Evolutionary conservation across 2,797 vertebrate genomes (phyloP), one percentile per base, ranked within the genome.

Genomic region (Capromys pilorides): DNA sequence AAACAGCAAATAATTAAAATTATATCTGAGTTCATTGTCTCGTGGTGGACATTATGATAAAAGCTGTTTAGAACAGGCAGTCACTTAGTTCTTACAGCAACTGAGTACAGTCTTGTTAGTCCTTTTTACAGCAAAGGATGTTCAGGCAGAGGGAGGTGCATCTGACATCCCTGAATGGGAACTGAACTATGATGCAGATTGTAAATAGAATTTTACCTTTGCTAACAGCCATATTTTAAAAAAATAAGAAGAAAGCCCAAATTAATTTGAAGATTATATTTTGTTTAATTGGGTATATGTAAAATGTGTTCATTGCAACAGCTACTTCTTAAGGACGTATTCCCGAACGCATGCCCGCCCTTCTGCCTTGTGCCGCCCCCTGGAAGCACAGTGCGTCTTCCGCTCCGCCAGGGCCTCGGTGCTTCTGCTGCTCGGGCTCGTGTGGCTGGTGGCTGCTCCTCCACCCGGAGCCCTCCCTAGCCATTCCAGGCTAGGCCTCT

Each of bases 241-340:
- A 92, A 90, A 89, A 67, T 69, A 33, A 92, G 88, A 81, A 49
- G 71, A 89, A 86, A 81, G 9, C 31, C 36, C 77, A 73, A 79
- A 93, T 85, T 77, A 61, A 31, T 90, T 87, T 88, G 51, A 91
- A 71, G 67, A 87, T 33, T 95, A 54, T 59, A 24, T 90, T 75
- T 90, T 77, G 10, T 86, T 91, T 77, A 81, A 88, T 22, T 1
- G 6, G 41, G 45, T 62, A 24, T 45, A 59, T 62, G 31, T 61
- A 92, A 79, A 85, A 45, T 62, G 39, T 88, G 92, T 59, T 81
- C 39, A 39, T 81, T 87, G 94, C 75, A 71, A 28, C 19, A 6
- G 24, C 10, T 82, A 83, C 64, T 57, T n/a, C 14, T 33, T 73
- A 67, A 64, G 84, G 77, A 69, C 8, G n/a, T 66, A 16, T 61